phyloP scores from a whole-genome alignment of 92 coral and sea anemone species.

The Porites lobata region DNA sequence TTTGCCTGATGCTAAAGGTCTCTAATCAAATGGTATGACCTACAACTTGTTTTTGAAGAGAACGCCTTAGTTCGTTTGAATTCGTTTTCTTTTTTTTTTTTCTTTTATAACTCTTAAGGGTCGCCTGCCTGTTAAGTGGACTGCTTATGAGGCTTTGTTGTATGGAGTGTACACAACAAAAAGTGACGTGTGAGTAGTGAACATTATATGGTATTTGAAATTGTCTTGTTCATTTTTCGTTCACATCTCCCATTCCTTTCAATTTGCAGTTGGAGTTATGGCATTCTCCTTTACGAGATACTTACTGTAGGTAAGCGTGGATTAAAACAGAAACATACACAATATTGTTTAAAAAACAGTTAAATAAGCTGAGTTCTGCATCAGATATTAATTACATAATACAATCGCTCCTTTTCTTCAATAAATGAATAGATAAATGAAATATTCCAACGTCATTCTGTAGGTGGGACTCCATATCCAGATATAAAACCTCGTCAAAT shows the following conservation, averaged over 20 bases:
- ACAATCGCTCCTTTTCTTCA: too few relatives aligned
- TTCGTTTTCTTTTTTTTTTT: background rate
- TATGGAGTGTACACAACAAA: slow-evolving; percentile 77
- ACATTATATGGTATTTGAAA: background rate
- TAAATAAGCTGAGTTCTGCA: too few relatives aligned
- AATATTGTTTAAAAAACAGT: too few relatives aligned
- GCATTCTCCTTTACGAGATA: slow-evolving; percentile 71
- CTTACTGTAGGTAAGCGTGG: slow-evolving; percentile 62
- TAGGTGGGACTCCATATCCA: slow-evolving; percentile 87
- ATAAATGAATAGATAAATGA: too few relatives aligned
- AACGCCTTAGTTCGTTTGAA: too few relatives aligned
- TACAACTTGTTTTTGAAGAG: too few relatives aligned
- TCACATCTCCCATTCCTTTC: background rate
- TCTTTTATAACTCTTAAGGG: slow-evolving; percentile 42
- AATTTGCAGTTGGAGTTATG: slow-evolving; percentile 69
- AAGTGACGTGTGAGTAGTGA: slow-evolving; percentile 79
- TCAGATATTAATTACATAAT: too few relatives aligned
- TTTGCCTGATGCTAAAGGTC: too few relatives aligned
- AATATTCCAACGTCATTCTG: too few relatives aligned
- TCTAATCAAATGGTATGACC: too few relatives aligned
- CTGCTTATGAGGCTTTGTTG: slow-evolving; percentile 75
- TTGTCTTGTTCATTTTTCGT: background rate
- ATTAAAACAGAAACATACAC: background rate
- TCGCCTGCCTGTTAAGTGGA: slow-evolving; percentile 87
- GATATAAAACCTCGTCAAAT: slow-evolving; percentile 56